phyloP scores from a whole-genome alignment of 30 jellyfish, hydroid and myxozoan species.

The Aurelia sp. region DNA sequence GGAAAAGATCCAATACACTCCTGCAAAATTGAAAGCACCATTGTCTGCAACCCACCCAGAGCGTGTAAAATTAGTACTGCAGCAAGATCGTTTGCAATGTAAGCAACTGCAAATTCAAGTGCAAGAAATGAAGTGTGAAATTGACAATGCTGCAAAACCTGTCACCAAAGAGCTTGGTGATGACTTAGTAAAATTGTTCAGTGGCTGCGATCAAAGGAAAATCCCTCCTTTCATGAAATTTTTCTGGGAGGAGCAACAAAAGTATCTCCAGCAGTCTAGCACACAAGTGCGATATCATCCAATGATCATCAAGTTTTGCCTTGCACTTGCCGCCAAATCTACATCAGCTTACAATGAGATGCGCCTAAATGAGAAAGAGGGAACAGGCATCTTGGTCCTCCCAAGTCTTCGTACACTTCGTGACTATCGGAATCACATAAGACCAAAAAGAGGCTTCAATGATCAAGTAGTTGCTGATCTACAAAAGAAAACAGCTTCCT shows the following conservation, averaged over 20 bases:
- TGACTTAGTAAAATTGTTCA: conserved; percentile 19
- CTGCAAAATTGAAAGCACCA: conserved; percentile 19
- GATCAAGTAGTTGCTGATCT: conserved; percentile 41
- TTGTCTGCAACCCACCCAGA: conserved; percentile 23
- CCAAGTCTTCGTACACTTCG: conserved; percentile 67
- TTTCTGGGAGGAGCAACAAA: conserved; percentile 68
- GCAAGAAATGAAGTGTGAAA: conserved; percentile 37
- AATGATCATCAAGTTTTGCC: conserved; percentile 67
- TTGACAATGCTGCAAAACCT: conserved; percentile 6
- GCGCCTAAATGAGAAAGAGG: conserved; percentile 35
- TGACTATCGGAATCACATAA: conserved; percentile 29
- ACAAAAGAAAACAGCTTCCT: conserved; percentile 25
- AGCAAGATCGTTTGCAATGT: conserved; percentile 25
- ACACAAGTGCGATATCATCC: conserved; percentile 63
- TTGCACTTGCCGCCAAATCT: conserved; percentile 57
- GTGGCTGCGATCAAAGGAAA: conserved; percentile 37
- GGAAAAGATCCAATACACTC: conserved; percentile 2
- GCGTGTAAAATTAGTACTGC: conserved; percentile 23
- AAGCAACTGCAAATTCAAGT: conserved; percentile 46
- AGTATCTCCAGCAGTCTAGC: conserved; percentile 31
- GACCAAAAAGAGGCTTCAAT: conserved; percentile 51
- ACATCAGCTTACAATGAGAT: conserved; percentile 51
- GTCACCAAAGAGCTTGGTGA: conserved; percentile 11
- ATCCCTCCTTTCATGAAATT: conserved; percentile 64
- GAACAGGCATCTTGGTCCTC: conserved; percentile 43